These are phyloP conservation scores for Lipophrys pholis DNA, from an alignment of 2,113 vertebrate species.

Conservation along the genomic window DNA sequence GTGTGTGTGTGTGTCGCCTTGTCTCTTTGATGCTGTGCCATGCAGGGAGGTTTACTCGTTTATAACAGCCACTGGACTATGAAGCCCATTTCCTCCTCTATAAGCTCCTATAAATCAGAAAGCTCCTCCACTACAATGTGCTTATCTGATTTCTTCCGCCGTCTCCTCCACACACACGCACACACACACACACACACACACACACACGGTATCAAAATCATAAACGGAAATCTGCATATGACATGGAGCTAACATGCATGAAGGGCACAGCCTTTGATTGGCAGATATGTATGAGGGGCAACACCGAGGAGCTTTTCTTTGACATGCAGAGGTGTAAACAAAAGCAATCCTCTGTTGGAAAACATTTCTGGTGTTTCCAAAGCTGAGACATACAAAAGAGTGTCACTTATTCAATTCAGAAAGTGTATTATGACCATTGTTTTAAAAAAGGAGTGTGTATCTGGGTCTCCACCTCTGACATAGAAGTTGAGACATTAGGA, in stretches of 20 bases:
- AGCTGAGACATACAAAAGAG: constrained; percentile 8
- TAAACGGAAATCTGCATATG: constrained; percentile 59
- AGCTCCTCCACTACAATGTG: constrained; percentile 36
- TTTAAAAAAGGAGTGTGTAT: neutral
- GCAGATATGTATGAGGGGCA: constrained; percentile 41
- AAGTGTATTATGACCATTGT: neutral
- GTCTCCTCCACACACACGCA: neutral
- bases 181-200: constrained; percentile 9
- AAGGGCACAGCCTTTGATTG: constrained; percentile 70
- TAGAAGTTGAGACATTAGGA: constrained; percentile 1
- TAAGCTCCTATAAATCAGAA: constrained; percentile 76
- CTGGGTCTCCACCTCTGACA: neutral
- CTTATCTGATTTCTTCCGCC: constrained; percentile 54
- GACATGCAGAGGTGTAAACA: constrained; percentile 36
- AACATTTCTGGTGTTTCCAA: neutral
- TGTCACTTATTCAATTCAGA: constrained; percentile 32
- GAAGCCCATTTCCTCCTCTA: constrained; percentile 77
- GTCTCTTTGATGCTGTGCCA: constrained; percentile 59
- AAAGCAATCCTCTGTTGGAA: constrained; percentile 11
- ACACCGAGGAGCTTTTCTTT: constrained; percentile 28
- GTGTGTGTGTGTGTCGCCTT: constrained; percentile 28
- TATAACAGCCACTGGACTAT: constrained; percentile 78
- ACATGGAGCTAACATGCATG: constrained; percentile 65
- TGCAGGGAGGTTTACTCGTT: constrained; percentile 60
- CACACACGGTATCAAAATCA: constrained; percentile 27